phyloP scores from a whole-genome alignment of 2,888 invertebrate species.

The Leptinotarsa rubiginosa region DNA sequence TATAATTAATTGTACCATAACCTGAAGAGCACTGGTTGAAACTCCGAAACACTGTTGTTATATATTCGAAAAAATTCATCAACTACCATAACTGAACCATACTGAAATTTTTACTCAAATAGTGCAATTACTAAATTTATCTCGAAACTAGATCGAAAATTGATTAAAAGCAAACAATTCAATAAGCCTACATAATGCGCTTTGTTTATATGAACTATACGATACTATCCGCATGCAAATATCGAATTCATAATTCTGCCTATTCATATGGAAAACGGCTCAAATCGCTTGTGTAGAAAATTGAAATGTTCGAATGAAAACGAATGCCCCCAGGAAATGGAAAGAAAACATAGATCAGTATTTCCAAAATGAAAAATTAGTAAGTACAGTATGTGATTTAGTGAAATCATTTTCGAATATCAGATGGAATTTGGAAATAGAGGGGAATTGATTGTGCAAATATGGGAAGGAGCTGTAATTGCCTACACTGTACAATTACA shows the following conservation, averaged over 20 bases:
- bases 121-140: not conserved
- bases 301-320: not conserved
- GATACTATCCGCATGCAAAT: not conserved
- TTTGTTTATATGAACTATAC: constrained; percentile 1
- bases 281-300: not conserved
- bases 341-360: not conserved
- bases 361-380: not conserved
- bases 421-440: no score
- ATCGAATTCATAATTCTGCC: constrained; percentile 11
- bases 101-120: not conserved
- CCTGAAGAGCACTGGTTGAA: not conserved
- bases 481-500: no score
- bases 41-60: not conserved
- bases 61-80: not conserved
- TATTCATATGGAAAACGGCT: constrained; percentile 3
- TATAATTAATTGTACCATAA: no score
- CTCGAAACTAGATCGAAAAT: not conserved
- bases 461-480: no score
- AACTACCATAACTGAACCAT: not conserved
- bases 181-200: constrained; percentile 10
- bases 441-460: no score
- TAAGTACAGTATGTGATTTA: not conserved
- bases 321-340: not conserved
- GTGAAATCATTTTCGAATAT: not conserved
- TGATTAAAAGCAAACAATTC: constrained; percentile 23